These are phyloP conservation scores for Gavia stellata DNA, from an alignment of 2,113 vertebrate genomes.

Conservation along the genomic window DNA sequence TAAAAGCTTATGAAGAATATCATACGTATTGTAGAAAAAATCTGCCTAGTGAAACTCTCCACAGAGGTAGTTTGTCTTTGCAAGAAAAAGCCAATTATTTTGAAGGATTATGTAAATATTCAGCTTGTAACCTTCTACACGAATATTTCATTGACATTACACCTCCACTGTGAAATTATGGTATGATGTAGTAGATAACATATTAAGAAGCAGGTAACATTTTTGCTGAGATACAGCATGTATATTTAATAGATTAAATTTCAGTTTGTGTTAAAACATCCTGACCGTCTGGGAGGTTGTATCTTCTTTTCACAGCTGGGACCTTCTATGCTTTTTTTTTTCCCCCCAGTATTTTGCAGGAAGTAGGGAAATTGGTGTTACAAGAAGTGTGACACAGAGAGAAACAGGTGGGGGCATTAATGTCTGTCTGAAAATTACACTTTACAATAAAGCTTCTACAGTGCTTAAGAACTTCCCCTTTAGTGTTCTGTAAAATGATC, in stretches of 20 bases:
- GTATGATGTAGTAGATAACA: neutral
- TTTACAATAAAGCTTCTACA: slow-evolving; percentile 26
- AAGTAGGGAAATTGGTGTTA: neutral
- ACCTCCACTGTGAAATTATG: neutral
- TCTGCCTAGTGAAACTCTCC: neutral
- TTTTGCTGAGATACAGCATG: neutral
- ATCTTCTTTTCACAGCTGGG: slow-evolving; percentile 1
- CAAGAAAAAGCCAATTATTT: slow-evolving; percentile 62
- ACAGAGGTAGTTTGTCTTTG: slow-evolving; percentile 12
- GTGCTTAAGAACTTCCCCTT: slow-evolving; percentile 27
- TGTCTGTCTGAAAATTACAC: slow-evolving; percentile 38
- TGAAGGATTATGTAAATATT: slow-evolving; percentile 58
- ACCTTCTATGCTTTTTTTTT: neutral
- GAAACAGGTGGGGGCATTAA: slow-evolving; percentile 32
- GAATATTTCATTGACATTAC: slow-evolving; percentile 12
- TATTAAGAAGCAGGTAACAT: neutral
- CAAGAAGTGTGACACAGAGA: slow-evolving; percentile 27
- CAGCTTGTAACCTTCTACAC: neutral
- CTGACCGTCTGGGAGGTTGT: neutral
- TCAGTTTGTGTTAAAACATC: neutral
- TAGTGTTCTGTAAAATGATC: slow-evolving; percentile 22
- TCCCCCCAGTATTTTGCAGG: neutral
- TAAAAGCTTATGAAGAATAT: neutral
- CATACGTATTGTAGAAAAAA: neutral
- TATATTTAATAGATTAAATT: neutral